A percentile compares a stretch with the other conserved stretches of the same genome.
These are phyloP conservation scores for Heterotilapia buettikoferi DNA, from an alignment of 2,113 vertebrate species.

Conservation along the genomic window DNA sequence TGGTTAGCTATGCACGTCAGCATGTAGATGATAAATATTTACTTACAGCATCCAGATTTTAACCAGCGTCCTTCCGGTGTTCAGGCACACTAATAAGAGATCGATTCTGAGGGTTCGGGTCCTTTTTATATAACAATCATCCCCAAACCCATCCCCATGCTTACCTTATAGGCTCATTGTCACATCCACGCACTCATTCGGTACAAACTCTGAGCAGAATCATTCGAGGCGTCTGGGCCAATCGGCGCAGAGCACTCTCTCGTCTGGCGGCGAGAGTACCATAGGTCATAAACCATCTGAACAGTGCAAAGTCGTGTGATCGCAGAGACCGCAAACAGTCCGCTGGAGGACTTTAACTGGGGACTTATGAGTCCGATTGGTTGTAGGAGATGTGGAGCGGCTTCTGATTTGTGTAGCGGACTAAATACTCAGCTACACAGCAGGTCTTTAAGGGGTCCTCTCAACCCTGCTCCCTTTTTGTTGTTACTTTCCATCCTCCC, in stretches of 20 bases:
- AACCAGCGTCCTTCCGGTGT: not conserved
- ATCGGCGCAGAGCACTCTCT: conserved; percentile 15
- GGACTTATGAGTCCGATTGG: not conserved
- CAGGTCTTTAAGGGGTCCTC: not conserved
- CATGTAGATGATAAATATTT: not conserved
- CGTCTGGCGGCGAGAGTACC: not conserved
- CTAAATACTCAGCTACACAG: too few relatives aligned
- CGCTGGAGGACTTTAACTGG: not conserved
- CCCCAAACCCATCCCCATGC: not conserved
- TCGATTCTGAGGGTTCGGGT: not conserved
- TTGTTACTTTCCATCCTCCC: not conserved
- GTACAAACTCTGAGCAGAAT: conserved; percentile 53
- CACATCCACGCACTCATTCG: conserved; percentile 27
- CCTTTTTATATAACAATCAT: not conserved
- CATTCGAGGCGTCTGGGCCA: conserved; percentile 64
- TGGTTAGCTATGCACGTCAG: not conserved
- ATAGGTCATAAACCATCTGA: conserved; percentile 14
- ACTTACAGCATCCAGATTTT: conserved; percentile 36
- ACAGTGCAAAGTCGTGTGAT: not conserved
- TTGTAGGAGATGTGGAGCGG: not conserved
- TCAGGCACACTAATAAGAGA: not conserved
- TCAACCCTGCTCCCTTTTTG: not conserved
- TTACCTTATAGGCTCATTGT: not conserved
- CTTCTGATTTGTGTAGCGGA: not conserved
- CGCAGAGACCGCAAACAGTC: not conserved